Evolutionary conservation across 1,140 invertebrate genomes (phyloP), one percentile per base, ranked within the genome.

Genomic region (Cecropterus lyciades): DNA sequence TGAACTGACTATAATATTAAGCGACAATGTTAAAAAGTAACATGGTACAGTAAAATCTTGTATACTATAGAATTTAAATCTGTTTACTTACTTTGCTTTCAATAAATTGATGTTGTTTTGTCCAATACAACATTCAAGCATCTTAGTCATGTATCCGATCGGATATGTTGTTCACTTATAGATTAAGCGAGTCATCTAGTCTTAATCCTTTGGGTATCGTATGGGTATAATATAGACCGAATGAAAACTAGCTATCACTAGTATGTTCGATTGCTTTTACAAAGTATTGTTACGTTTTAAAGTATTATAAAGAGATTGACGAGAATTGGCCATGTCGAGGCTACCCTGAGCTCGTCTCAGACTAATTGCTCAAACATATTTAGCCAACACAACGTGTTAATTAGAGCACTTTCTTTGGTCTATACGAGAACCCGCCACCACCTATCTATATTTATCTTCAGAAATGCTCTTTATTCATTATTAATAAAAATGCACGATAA

Each of bases 401-500:
- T 15, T 37, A 10, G 16, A 20, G 7, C n/a, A n/a, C 43, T 57
- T 59, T 27, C 20, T 46, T 59, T 59, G 56, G 56, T 59, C 56
- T 60, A 17, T 48, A 60, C 56, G 45, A 60, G 56, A 30, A 48
- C 45, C 9, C 33, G 11, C 24, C 56, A 48, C 9, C 14, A 15
- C 45, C 10, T 60, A 24, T 16, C 17, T 27, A 16, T 46, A 59
- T 45, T n/a, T 62, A 62, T 37, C 46, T 45, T 62, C 57, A 62
- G 57, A 62, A 62, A 62, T 62, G 57, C 57, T 62, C 57, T 30
- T 62, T 62, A 62, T 62, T 62, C 30, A 48, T 27, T 62, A 62
- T 49, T 10, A 8, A 48, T 14, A 9, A 49, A 62, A 33, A 45
- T 16, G 11, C 45, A 27, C 14, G 6, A 24, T 16, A 6, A 48